Evolutionary conservation across 2,797 vertebrate genomes (phyloP).

Genomic region (Neostethus bicornis): DNA sequence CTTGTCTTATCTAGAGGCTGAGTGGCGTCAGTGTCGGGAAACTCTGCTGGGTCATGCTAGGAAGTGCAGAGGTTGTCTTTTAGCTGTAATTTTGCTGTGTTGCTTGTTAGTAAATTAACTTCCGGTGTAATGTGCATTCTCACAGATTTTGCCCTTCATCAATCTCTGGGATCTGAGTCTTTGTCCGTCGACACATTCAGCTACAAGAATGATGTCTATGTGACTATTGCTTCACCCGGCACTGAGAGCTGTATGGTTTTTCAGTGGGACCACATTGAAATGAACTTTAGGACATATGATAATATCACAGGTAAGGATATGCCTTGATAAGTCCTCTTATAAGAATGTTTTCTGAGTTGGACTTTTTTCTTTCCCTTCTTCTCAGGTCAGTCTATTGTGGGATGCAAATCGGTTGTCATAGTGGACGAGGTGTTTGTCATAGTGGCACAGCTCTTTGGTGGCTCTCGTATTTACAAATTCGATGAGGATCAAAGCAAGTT

Average conservation of each 20-base stretch:
- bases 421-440: slow-evolving; percentile 95
- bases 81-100: background rate
- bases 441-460: slow-evolving; percentile 96
- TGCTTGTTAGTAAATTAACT: background rate
- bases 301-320: slow-evolving; percentile 91
- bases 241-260: slow-evolving; percentile 96
- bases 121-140: slow-evolving; percentile 6
- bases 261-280: slow-evolving; percentile 99
- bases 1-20: slow-evolving; percentile 10
- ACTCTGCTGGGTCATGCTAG: background rate
- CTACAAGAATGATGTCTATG: slow-evolving; percentile 95
- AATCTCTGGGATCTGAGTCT: slow-evolving; percentile 91
- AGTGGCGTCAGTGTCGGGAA: slow-evolving; percentile 1
- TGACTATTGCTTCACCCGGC: slow-evolving; percentile 94
- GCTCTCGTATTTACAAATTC: slow-evolving; percentile 97
- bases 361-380: slow-evolving; percentile 2
- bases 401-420: slow-evolving; percentile 94
- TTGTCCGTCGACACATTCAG: slow-evolving; percentile 94
- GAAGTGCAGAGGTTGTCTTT: background rate
- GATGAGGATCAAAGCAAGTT: slow-evolving; percentile 97
- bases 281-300: slow-evolving; percentile 98
- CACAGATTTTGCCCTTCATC: slow-evolving; percentile 93
- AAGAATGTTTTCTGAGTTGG: background rate
- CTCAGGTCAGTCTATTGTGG: slow-evolving; percentile 96
- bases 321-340: background rate